A percentile compares a stretch with the other conserved stretches of the same genome.
These are phyloP conservation scores for Rhinolophus sinicus DNA, from an alignment of 2,113 vertebrate genomes.

Conservation along the genomic window DNA sequence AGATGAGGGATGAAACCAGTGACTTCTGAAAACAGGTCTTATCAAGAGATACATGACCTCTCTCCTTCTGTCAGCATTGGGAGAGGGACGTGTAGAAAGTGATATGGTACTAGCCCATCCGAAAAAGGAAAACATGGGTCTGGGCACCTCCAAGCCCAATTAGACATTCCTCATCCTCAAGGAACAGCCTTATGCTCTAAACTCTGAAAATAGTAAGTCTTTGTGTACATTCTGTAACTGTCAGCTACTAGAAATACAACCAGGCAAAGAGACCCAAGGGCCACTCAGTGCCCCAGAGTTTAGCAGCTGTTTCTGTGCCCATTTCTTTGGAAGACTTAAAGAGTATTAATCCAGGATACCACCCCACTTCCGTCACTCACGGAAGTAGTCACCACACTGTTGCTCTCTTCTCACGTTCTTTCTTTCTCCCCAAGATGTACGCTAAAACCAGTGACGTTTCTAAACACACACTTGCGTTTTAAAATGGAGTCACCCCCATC, in stretches of 20 bases:
- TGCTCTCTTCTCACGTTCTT: not conserved
- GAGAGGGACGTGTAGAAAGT: not conserved
- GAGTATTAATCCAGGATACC: not conserved
- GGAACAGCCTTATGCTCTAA: not conserved
- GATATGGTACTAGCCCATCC: not conserved
- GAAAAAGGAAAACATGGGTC: not conserved
- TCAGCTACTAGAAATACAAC: not conserved
- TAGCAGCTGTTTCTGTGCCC: not conserved
- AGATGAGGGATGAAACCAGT: not conserved
- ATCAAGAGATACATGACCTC: not conserved
- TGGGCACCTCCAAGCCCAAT: not conserved
- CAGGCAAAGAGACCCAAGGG: not conserved
- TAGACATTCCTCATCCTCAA: not conserved
- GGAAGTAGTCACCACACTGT: not conserved
- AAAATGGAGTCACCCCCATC: not conserved
- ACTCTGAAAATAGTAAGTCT: accelerated
- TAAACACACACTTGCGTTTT: not conserved
- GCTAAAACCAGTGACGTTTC: not conserved
- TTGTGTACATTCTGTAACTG: not conserved
- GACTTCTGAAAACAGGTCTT: not conserved
- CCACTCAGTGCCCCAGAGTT: not conserved
- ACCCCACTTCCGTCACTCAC: no score
- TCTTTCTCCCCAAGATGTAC: not conserved
- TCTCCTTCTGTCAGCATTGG: not conserved
- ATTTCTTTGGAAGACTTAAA: not conserved